Evolutionary conservation across 2,797 vertebrate genomes (phyloP).

Genomic region (Basileuterus tristriatus): DNA sequence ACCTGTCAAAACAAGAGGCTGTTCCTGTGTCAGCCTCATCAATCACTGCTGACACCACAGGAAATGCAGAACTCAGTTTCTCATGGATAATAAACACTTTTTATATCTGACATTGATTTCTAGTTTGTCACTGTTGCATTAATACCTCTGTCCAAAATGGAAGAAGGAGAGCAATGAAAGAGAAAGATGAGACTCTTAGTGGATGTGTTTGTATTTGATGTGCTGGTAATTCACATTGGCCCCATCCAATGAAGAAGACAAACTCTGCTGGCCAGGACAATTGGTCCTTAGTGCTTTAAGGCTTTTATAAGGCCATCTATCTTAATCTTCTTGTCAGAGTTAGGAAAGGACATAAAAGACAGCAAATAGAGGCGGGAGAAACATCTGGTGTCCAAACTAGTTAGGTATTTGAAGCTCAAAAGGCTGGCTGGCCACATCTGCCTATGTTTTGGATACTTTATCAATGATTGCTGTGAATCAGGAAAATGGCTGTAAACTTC

Average conservation of each 20-base stretch:
- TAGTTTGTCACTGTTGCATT: neutral
- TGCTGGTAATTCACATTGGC: neutral
- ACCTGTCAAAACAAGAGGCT: constrained; percentile 20
- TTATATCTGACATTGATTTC: constrained; percentile 14
- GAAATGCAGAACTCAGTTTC: neutral
- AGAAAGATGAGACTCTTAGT: neutral
- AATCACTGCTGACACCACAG: constrained; percentile 1
- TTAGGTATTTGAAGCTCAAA: neutral
- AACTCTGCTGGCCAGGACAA: neutral
- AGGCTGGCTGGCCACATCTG: neutral
- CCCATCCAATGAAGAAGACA: neutral
- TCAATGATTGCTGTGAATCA: neutral
- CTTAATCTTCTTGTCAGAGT: neutral
- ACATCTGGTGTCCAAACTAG: neutral
- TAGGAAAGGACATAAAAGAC: neutral
- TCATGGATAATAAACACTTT: constrained; percentile 33
- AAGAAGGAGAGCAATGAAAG: neutral
- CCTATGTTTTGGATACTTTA: neutral
- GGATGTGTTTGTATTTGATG: neutral
- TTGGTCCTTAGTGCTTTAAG: neutral
- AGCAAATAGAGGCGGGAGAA: neutral
- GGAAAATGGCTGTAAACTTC: neutral
- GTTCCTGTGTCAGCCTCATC: constrained; percentile 6
- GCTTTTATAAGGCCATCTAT: neutral
- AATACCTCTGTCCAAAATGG: neutral